These are phyloP conservation scores for Hydriomena furcata DNA, from an alignment of 2,888 invertebrate genomes.

Conservation along the genomic window DNA sequence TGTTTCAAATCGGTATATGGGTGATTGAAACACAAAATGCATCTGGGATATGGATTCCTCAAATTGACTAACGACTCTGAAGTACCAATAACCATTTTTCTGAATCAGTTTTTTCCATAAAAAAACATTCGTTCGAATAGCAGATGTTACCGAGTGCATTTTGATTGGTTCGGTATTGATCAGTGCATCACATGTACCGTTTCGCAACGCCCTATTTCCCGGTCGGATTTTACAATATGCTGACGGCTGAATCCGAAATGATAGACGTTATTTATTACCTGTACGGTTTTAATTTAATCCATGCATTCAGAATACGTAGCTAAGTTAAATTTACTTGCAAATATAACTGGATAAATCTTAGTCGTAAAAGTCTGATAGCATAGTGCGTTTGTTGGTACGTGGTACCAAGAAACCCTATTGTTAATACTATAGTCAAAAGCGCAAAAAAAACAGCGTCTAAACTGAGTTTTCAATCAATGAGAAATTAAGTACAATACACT, in stretches of 20 bases:
- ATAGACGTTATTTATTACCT: conserved; percentile 31
- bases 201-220: conserved; percentile 14
- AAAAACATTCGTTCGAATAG: conserved; percentile 16
- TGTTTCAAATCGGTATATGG: no score
- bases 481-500: no score
- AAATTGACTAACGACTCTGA: not conserved
- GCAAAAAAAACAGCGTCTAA: no score
- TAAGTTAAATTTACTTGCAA: not conserved
- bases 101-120: conserved; percentile 7
- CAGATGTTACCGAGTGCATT: conserved; percentile 24
- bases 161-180: conserved; percentile 31
- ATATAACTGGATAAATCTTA: not conserved
- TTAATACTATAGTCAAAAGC: no score
- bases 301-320: not conserved
- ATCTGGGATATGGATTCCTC: no score
- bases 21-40: no score
- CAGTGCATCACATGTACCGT: conserved; percentile 21
- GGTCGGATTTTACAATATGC: conserved; percentile 24
- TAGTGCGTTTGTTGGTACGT: no score
- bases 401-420: no score
- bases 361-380: no score
- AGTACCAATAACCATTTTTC: not conserved
- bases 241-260: conserved; percentile 20
- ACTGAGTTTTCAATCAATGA: no score
- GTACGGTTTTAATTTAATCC: conserved; percentile 11